Conservation (phyloP, 2,797 vertebrate genomes). For the Cephalopachus bancanus region DNA sequence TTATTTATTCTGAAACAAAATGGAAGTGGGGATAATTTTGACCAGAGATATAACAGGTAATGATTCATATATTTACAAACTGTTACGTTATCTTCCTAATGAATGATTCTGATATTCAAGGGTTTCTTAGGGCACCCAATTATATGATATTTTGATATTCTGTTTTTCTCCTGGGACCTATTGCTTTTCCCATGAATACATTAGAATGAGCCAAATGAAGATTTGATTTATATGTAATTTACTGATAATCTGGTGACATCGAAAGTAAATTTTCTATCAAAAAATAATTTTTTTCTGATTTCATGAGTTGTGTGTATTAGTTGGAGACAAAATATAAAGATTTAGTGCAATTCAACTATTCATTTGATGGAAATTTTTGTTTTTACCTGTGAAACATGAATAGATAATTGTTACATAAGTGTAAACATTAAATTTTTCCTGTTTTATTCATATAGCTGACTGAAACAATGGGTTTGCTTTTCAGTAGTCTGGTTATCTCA, state of each 20-base stretch:
- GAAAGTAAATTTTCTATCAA: background rate
- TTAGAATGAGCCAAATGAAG: background rate
- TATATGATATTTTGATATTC: constrained; percentile 14
- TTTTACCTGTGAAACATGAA: background rate
- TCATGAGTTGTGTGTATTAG: background rate
- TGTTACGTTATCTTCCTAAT: background rate
- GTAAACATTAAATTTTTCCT: background rate
- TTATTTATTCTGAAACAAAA: constrained; percentile 5
- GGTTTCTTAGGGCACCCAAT: background rate
- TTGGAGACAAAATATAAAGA: background rate
- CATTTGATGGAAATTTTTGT: background rate
- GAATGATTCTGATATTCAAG: constrained; percentile 8
- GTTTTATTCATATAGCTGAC: background rate
- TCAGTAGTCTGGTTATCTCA: background rate
- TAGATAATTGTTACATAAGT: background rate
- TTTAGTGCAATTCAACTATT: background rate
- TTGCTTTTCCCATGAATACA: background rate
- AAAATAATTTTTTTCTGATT: background rate
- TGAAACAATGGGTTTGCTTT: background rate
- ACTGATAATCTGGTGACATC: background rate
- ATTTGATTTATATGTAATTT: background rate
- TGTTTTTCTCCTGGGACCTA: background rate
- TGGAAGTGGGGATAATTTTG: background rate
- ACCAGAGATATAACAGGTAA: background rate
- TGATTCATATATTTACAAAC: background rate